Evolutionary conservation across 2,797 vertebrate species (phyloP).

Genomic region (Chiroxiphia lanceolata): DNA sequence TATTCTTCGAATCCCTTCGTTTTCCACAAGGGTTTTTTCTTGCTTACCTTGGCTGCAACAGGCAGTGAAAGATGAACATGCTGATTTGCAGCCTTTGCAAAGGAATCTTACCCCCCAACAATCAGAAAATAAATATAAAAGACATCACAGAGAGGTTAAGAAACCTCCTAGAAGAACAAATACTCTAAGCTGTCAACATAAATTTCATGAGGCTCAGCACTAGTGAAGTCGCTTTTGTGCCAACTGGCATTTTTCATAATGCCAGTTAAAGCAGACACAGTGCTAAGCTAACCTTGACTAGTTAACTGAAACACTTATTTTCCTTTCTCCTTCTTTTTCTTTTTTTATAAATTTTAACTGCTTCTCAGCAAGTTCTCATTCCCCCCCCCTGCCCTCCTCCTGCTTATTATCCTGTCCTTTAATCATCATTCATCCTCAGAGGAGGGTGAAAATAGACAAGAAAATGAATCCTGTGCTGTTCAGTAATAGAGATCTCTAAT

Average conservation of each 20-base stretch:
- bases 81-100: not conserved
- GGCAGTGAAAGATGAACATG: not conserved
- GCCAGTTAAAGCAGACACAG: not conserved
- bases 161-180: slow-evolving; percentile 5
- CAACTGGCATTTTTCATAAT: not conserved
- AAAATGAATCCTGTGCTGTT: slow-evolving; percentile 22
- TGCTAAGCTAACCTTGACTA: not conserved
- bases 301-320: slow-evolving; percentile 2
- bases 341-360: not conserved
- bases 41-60: slow-evolving; percentile 4
- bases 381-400: not conserved
- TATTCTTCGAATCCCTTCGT: not conserved
- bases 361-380: slow-evolving; percentile 11
- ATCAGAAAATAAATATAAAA: slow-evolving; percentile 12
- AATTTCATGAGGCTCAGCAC: not conserved
- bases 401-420: slow-evolving; percentile 43
- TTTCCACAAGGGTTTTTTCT: not conserved
- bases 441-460: slow-evolving; percentile 32
- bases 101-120: not conserved
- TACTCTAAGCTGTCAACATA: not conserved
- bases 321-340: not conserved
- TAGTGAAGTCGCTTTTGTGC: slow-evolving; percentile 27
- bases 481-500: not conserved
- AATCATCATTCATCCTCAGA: slow-evolving; percentile 26
- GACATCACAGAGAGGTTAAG: not conserved